Conservation (phyloP, 2,113 vertebrate genomes). For the Pelobates fuscus region DNA sequence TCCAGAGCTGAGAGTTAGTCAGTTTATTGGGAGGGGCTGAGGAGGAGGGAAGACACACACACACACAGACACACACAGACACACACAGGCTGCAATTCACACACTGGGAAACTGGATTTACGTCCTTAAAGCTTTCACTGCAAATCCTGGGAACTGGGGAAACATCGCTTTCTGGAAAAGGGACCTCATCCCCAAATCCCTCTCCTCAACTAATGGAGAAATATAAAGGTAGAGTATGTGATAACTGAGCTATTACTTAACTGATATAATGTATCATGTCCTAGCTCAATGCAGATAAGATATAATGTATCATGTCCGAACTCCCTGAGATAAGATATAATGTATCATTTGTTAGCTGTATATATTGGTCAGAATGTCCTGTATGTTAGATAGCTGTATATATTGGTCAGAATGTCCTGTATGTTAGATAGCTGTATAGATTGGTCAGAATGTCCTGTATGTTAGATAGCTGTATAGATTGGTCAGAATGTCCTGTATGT, state of each 20-base stretch:
- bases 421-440: too few species aligned
- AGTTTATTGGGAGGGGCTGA: conserved; percentile 29
- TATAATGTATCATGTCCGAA: not conserved
- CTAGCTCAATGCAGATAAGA: not conserved
- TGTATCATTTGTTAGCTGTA: not conserved
- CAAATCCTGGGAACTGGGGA: not conserved
- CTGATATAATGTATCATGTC: not conserved
- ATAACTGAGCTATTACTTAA: too few species aligned
- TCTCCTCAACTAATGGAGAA: conserved; percentile 5
- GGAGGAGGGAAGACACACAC: not conserved
- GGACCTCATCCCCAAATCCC: not conserved
- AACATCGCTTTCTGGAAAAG: too few species aligned
- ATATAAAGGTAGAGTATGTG: conserved; percentile 17
- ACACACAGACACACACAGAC: conserved; percentile 10
- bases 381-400: too few species aligned
- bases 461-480: too few species aligned
- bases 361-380: too few species aligned
- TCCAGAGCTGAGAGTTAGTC: conserved; percentile 19
- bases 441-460: too few species aligned
- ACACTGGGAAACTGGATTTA: conserved; percentile 1
- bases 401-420: too few species aligned
- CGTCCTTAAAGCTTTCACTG: not conserved
- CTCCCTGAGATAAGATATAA: not conserved
- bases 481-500: too few species aligned
- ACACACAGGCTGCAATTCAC: not conserved